Evolutionary conservation across 2,888 invertebrate genomes (phyloP).

Genomic region (Brachypalpus laphriformis): DNA sequence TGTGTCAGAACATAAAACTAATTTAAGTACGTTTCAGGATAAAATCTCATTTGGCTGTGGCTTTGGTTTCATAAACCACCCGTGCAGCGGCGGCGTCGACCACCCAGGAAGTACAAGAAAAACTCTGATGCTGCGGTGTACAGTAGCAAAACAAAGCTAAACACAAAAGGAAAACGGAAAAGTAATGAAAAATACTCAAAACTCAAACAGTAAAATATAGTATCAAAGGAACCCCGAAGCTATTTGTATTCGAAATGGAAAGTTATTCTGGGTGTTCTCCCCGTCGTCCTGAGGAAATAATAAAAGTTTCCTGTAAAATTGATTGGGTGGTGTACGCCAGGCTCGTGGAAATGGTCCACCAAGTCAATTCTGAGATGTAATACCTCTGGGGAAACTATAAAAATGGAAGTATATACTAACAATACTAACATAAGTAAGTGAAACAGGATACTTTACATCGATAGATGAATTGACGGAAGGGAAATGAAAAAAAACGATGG

Average conservation of each 20-base stretch:
- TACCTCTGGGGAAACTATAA: background rate
- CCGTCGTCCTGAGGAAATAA: background rate
- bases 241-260: conserved; percentile 15
- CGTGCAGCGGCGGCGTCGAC: background rate
- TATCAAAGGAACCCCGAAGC: background rate
- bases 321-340: background rate
- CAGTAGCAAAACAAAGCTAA: background rate
- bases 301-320: conserved; percentile 4
- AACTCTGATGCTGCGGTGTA: background rate
- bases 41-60: conserved; percentile 3
- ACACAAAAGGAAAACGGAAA: background rate
- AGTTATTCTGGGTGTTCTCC: background rate
- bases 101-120: background rate
- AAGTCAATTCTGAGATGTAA: background rate
- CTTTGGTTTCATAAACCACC: background rate
- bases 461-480: background rate
- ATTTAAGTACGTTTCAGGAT: conserved; percentile 16
- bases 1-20: conserved; percentile 11
- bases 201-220: background rate
- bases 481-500: background rate
- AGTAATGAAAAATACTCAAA: background rate
- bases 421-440: too few relatives aligned
- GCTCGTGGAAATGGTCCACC: background rate
- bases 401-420: background rate
- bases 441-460: background rate